A percentile compares a stretch with the other conserved stretches of the same genome.
Conservation (phyloP, 2,797 vertebrate species). For the Otus scops region DNA sequence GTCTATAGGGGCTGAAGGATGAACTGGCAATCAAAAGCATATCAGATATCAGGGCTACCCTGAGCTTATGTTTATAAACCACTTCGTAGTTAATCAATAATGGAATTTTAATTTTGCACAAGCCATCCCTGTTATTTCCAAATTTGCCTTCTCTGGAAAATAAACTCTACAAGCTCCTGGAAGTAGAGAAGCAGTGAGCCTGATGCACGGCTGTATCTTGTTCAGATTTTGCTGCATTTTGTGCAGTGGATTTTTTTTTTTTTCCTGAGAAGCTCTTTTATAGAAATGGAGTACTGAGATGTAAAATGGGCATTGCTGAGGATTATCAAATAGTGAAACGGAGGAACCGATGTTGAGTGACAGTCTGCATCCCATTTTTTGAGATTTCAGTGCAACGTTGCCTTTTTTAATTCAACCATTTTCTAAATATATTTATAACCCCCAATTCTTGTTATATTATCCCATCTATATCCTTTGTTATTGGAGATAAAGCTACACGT, state of each 20-base stretch:
- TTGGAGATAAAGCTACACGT: fast-evolving
- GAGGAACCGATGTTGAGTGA: fast-evolving
- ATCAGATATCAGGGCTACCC: background rate
- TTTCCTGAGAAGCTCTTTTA: background rate
- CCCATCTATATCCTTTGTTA: background rate
- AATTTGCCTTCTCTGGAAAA: background rate
- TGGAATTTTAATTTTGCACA: background rate
- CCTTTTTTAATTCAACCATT: background rate
- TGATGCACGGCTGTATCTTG: too few relatives aligned
- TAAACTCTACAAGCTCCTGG: background rate
- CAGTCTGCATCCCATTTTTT: background rate
- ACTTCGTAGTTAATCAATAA: background rate
- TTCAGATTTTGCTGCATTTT: background rate
- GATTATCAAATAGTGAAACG: background rate
- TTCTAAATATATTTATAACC: background rate
- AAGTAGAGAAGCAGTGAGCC: background rate
- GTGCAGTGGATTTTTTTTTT: background rate
- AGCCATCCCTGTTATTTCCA: background rate
- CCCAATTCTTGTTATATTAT: background rate
- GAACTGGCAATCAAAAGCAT: background rate
- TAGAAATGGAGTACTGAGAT: background rate
- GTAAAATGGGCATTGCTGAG: background rate
- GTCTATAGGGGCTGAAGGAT: background rate
- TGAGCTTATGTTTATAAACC: background rate
- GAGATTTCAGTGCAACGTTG: background rate